phyloP scores from a whole-genome alignment of 2,797 vertebrate species.

The Aplochiton taeniatus region DNA sequence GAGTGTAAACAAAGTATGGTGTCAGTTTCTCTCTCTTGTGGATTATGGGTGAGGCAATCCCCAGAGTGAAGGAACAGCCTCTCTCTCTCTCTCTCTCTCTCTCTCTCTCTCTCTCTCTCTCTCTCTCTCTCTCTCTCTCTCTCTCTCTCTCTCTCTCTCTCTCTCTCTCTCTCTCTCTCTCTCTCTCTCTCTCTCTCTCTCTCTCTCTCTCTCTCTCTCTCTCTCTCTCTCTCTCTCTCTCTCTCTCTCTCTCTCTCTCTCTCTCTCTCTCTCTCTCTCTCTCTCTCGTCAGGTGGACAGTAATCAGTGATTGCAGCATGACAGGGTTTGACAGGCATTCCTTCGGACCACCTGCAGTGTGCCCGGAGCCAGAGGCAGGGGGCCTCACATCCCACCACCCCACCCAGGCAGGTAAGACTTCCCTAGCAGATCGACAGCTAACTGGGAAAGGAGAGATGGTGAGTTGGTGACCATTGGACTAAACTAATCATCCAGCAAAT shows the following conservation, averaged over 20 bases:
- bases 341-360: slow-evolving; percentile 36
- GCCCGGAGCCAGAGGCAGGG: slow-evolving; percentile 31
- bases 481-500: neutral
- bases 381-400: neutral
- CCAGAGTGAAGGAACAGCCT: neutral
- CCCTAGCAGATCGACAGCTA: slow-evolving; percentile 21
- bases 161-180: no score
- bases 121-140: no score
- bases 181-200: no score
- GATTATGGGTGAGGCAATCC: neutral
- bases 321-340: slow-evolving; percentile 39
- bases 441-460: neutral
- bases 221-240: no score
- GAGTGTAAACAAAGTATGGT: slow-evolving; percentile 17
- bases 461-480: neutral
- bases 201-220: no score
- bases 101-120: no score
- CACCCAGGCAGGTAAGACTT: slow-evolving; percentile 2
- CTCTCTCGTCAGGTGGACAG: slow-evolving; percentile 21
- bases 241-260: no score
- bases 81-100: no score
- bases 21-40: slow-evolving; percentile 17
- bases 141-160: no score
- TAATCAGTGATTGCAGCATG: slow-evolving; percentile 48
- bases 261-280: no score